A percentile compares a stretch with the other conserved stretches of the same genome.
phyloP scores from a whole-genome alignment of 2,888 invertebrate species.

The Tuberolachnus salignus region DNA sequence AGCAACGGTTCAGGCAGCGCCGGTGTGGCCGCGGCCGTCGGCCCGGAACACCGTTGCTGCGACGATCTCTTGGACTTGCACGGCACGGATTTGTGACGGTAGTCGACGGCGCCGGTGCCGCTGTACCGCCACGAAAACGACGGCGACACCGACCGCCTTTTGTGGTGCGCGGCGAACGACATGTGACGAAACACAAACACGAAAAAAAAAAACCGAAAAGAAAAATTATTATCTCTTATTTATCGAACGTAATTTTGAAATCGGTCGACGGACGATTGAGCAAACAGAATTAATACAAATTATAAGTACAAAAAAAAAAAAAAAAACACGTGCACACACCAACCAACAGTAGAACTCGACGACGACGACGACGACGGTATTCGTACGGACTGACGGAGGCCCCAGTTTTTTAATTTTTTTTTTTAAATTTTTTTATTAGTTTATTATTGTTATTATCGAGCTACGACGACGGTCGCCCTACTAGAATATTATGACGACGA shows the following conservation, averaged over 20 bases:
- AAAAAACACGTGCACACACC: not conserved
- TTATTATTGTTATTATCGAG: too few relatives aligned
- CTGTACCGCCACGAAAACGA: slow-evolving; percentile 41
- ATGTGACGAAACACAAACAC: not conserved
- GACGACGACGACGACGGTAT: not conserved
- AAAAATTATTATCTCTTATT: too few relatives aligned
- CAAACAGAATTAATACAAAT: too few relatives aligned
- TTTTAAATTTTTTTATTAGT: not conserved
- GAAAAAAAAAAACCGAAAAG: not conserved
- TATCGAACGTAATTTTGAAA: too few relatives aligned
- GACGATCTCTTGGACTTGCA: not conserved
- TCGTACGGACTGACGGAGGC: not conserved
- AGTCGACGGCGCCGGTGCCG: not conserved
- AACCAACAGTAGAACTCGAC: slow-evolving; percentile 19
- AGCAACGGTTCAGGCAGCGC: not conserved
- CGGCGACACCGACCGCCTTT: slow-evolving; percentile 44
- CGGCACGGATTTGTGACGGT: not conserved
- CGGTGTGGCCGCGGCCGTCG: not conserved
- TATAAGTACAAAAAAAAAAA: not conserved
- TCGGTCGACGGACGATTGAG: too few relatives aligned
- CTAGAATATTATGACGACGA: not conserved
- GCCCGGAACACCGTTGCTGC: slow-evolving; percentile 1
- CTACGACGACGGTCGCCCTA: not conserved
- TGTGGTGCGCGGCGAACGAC: slow-evolving; percentile 2
- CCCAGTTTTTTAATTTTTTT: too few relatives aligned